Conservation (phyloP, 2,888 invertebrate genomes). For the Andrena dorsata region DNA sequence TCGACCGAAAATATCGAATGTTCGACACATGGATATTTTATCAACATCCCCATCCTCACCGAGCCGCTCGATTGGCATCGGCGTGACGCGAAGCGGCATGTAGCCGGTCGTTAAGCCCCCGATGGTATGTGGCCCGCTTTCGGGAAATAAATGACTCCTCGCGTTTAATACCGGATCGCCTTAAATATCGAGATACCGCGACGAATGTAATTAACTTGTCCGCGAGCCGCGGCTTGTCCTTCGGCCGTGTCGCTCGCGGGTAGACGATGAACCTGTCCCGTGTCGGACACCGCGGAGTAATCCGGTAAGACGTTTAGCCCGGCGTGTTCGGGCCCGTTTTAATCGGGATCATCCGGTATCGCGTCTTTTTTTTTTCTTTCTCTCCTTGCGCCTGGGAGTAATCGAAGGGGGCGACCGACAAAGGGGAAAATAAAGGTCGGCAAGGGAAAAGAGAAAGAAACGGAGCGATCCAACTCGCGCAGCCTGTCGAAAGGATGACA, state of each 20-base stretch:
- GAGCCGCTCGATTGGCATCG: too few relatives aligned
- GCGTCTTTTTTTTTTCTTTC: constrained; percentile 12
- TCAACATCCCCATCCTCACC: too few relatives aligned
- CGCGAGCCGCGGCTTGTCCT: constrained; percentile 18
- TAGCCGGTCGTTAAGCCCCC: too few relatives aligned
- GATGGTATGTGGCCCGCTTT: too few relatives aligned
- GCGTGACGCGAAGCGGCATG: too few relatives aligned
- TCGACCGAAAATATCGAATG: too few relatives aligned
- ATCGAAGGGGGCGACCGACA: not conserved
- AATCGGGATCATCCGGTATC: constrained; percentile 62
- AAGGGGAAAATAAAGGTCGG: not conserved
- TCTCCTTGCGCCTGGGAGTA: not conserved
- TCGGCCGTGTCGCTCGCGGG: constrained; percentile 25
- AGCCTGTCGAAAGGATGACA: too few relatives aligned
- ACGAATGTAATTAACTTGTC: constrained; percentile 53
- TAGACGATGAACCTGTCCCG: constrained; percentile 51
- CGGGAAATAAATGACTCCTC: too few relatives aligned
- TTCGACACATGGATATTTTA: too few relatives aligned
- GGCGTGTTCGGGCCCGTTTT: constrained; percentile 42
- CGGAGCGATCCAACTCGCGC: not conserved
- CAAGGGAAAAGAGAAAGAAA: not conserved
- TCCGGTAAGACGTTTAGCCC: constrained; percentile 60
- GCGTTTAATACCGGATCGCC: constrained; percentile 1
- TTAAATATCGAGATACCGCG: constrained; percentile 9
- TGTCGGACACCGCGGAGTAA: constrained; percentile 48